Conservation (phyloP, 2,113 vertebrate genomes). For the Ophthalmolycus amberensis region DNA sequence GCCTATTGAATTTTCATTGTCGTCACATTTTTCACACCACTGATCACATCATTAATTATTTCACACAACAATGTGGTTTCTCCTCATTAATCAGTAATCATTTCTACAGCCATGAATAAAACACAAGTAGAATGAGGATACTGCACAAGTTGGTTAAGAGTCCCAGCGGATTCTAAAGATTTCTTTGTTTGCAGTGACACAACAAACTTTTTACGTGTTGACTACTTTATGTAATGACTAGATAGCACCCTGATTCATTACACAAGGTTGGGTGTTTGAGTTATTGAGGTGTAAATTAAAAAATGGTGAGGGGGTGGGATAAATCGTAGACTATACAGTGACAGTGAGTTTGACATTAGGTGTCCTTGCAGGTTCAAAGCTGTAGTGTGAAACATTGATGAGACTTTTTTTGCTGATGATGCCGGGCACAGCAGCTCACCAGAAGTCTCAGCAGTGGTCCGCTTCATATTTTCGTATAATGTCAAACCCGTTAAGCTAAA, state of each 20-base stretch:
- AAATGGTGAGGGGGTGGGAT: constrained; percentile 6
- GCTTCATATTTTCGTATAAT: constrained; percentile 25
- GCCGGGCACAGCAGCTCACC: constrained; percentile 8
- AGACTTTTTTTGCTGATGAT: constrained; percentile 30
- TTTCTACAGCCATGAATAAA: constrained; percentile 34
- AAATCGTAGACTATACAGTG: background rate
- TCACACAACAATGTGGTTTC: constrained; percentile 48
- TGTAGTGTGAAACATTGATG: constrained; percentile 8
- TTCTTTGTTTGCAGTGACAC: constrained; percentile 19
- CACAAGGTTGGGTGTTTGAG: background rate
- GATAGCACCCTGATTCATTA: background rate
- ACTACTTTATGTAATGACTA: constrained; percentile 3
- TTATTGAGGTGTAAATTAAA: constrained; percentile 1
- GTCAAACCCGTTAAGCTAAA: constrained; percentile 46
- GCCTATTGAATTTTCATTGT: constrained; percentile 34
- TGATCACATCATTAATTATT: constrained; percentile 47
- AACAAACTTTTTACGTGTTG: constrained; percentile 21
- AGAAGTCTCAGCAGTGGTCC: constrained; percentile 4
- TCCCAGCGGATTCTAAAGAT: constrained; percentile 15
- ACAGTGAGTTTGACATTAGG: constrained; percentile 5
- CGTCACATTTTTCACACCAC: constrained; percentile 33
- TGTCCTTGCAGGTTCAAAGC: constrained; percentile 31
- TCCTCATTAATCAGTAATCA: constrained; percentile 42
- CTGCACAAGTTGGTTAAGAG: constrained; percentile 24
- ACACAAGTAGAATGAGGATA: constrained; percentile 30